Percentiles rank a stretch among this genome's conserved stretches.
Conservation (phyloP, 2,888 invertebrate genomes). For the Allolobophora icterica region DNA sequence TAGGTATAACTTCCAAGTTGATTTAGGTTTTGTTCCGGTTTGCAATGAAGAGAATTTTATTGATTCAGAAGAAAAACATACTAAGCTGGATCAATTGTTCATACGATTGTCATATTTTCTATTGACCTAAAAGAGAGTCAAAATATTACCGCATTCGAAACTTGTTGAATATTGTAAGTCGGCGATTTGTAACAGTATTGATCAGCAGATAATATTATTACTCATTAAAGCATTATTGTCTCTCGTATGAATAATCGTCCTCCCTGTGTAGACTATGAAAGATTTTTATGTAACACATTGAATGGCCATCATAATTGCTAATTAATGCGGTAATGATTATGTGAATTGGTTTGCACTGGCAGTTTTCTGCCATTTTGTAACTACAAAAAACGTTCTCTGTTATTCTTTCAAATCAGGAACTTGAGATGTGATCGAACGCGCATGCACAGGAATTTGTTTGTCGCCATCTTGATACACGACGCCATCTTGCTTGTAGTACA, state of each 20-base stretch:
- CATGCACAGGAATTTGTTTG: slow-evolving; percentile 84
- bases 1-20: background rate
- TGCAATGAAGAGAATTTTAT: background rate
- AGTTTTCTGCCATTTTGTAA: background rate
- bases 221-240: background rate
- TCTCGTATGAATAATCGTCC: background rate
- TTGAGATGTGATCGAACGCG: slow-evolving; percentile 82
- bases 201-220: background rate
- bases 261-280: too few species aligned
- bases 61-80: too few species aligned
- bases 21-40: background rate
- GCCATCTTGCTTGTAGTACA: slow-evolving; percentile 66
- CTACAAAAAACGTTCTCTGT: background rate
- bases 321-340: background rate
- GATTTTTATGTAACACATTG: background rate
- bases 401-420: slow-evolving; percentile 69
- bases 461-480: slow-evolving; percentile 75
- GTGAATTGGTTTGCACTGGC: background rate
- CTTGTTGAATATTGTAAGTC: background rate
- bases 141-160: background rate
- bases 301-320: too few species aligned
- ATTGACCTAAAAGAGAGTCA: background rate
- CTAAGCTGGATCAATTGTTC: background rate
- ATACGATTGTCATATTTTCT: background rate
- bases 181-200: too few species aligned